Evolutionary conservation across 2,888 invertebrate genomes (phyloP).

Genomic region (Elgonia sp.): DNA sequence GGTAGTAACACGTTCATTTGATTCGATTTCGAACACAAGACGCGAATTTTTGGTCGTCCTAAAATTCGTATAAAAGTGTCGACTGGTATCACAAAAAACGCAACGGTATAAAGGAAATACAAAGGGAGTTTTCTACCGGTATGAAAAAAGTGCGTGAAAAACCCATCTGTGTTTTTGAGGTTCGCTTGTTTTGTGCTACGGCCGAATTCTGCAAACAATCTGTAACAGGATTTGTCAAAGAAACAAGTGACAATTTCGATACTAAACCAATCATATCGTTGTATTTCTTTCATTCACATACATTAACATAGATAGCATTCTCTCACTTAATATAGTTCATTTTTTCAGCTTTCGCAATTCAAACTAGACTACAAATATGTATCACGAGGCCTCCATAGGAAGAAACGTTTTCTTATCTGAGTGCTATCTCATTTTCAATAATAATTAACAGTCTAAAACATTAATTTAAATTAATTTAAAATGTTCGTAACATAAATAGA

Average conservation of each 20-base stretch:
- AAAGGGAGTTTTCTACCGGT: not conserved
- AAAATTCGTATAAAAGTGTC: slow-evolving; percentile 56
- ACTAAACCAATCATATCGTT: slow-evolving; percentile 40
- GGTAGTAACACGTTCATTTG: slow-evolving; percentile 61
- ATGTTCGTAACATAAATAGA: not conserved
- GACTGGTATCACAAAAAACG: slow-evolving; percentile 16
- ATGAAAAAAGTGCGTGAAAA: slow-evolving; percentile 22
- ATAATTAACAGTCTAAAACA: not conserved
- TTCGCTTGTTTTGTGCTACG: slow-evolving; percentile 28
- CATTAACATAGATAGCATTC: slow-evolving; percentile 19
- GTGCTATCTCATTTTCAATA: slow-evolving; percentile 36
- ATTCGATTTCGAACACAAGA: slow-evolving; percentile 39
- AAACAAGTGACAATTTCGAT: slow-evolving; percentile 4
- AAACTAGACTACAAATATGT: slow-evolving; percentile 53
- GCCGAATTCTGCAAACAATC: not conserved
- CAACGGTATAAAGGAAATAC: slow-evolving; percentile 10
- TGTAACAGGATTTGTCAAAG: not conserved
- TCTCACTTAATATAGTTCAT: slow-evolving; percentile 18
- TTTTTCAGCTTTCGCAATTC: slow-evolving; percentile 22
- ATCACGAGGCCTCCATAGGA: slow-evolving; percentile 71
- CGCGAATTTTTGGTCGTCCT: not conserved
- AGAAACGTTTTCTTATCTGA: slow-evolving; percentile 42
- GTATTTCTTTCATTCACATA: slow-evolving; percentile 8
- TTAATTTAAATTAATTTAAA: too few relatives aligned
- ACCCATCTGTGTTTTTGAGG: slow-evolving; percentile 12